These are phyloP conservation scores for Nipponacmea schrenckii DNA, from an alignment of 2,888 invertebrate genomes.

Conservation along the genomic window DNA sequence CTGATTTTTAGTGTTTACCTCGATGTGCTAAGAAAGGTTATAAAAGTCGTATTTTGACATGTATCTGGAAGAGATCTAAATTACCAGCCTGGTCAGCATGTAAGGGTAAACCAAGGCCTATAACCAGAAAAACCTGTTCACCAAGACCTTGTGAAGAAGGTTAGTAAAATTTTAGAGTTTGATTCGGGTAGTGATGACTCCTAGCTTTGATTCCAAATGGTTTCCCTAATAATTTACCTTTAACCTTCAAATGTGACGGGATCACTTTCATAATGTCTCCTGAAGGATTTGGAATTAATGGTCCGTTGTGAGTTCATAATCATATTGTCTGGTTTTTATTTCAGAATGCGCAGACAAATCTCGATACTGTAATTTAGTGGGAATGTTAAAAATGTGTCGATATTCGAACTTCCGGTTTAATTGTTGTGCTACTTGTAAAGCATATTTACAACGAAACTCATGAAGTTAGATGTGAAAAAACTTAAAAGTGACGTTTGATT, in stretches of 20 bases:
- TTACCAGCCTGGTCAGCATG: slow-evolving; percentile 44
- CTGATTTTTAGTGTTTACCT: slow-evolving; percentile 46
- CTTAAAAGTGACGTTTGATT: too few species aligned
- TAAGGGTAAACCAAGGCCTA: slow-evolving; percentile 39
- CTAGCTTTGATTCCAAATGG: too few species aligned
- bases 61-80: slow-evolving; percentile 47
- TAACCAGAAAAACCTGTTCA: slow-evolving; percentile 44
- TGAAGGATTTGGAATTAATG: too few species aligned
- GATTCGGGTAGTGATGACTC: too few species aligned
- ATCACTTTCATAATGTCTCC: too few species aligned
- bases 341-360: slow-evolving; percentile 47
- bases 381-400: slow-evolving; percentile 49
- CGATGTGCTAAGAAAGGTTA: slow-evolving; percentile 41
- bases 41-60: slow-evolving; percentile 43
- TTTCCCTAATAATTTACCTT: too few species aligned
- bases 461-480: neutral
- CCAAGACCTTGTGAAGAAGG: slow-evolving; percentile 39
- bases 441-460: neutral
- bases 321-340: slow-evolving; percentile 15
- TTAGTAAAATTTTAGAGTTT: slow-evolving; percentile 21
- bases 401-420: slow-evolving; percentile 41
- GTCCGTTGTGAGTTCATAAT: too few species aligned
- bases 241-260: too few species aligned
- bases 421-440: slow-evolving; percentile 47
- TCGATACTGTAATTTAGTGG: slow-evolving; percentile 46